Base-by-base conservation (phyloP, 2,113 vertebrate species). In the Noturus placidus region DNA sequence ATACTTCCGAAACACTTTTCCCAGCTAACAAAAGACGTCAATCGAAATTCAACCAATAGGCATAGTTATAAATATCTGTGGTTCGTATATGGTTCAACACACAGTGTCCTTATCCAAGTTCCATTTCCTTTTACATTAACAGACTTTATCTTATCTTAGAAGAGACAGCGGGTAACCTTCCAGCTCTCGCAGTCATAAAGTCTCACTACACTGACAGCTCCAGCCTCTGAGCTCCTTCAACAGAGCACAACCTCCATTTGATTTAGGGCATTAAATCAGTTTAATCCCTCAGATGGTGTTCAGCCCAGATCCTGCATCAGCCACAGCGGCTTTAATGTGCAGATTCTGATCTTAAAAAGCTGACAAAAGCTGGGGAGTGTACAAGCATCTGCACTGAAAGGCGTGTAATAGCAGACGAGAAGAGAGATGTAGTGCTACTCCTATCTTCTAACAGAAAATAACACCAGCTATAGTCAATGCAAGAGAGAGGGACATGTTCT, bases 351-450 rank as follows among this genome's bases (percentile, higher is more conserved):
- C 74, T 63, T 50, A 20, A 84, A 59, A 46, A 46, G 5, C 70
- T 25, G 79, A 10, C 5, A 70, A 59, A 74, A 27, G 57, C 85
- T 85, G 59, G 30, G 59, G 25, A 42, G 86, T n/a, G 61, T 35
- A 25, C 81, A 54, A 78, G 77, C 76, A 82, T 17, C 27, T 67
- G n/a, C 86, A 65, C 17, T 82, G 35, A 82, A 33, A 54, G 54
- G 56, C 69, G 54, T 63, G 35, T 52, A 80, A 91, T 52, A 82
- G 88, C 85, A 80, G 20, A 72, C 85, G 85, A 65, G 69, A 87
- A 89, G 89, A 90, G 93, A 90, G 92, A 93, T 0, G 42, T 42
- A 93, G 92, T 78, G 90, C 94, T 95, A 94, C 94, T 94, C 94
- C 92, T 93, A 93, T 90, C 20, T 22, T 52, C 25, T 19, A 63